Evolutionary conservation across 2,888 invertebrate genomes (phyloP).

Genomic region (Mythimna lalbum): DNA sequence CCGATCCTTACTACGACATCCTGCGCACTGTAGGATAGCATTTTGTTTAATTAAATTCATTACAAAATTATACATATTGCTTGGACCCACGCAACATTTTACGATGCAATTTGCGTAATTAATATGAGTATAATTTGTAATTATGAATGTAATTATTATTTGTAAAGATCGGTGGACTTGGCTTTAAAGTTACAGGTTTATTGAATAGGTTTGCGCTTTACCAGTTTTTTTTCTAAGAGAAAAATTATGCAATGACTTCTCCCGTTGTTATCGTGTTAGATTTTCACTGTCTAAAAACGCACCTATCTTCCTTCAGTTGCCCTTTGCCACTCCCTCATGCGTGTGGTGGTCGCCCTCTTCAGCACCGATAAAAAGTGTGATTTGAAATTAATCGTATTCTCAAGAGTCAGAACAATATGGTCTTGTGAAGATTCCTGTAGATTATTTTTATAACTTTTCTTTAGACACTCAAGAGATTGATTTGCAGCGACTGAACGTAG

Average conservation of each 20-base stretch:
- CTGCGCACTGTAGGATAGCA: constrained; percentile 58
- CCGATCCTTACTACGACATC: constrained; percentile 67
- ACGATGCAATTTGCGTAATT: constrained; percentile 40
- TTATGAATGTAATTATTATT: constrained; percentile 39
- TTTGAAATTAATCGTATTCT: neutral
- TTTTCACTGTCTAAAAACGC: too few species aligned
- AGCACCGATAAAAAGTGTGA: neutral
- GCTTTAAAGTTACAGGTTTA: constrained; percentile 5
- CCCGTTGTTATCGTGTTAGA: too few species aligned
- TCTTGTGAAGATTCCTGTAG: too few species aligned
- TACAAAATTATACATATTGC: constrained; percentile 55
- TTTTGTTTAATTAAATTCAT: constrained; percentile 58
- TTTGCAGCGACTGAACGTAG: too few species aligned
- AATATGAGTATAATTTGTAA: constrained; percentile 39
- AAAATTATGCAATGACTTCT: too few species aligned
- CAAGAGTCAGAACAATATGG: too few species aligned
- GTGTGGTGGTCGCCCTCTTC: too few species aligned
- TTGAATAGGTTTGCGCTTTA: neutral
- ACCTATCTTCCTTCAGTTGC: too few species aligned
- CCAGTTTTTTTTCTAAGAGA: neutral
- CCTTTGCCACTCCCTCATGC: too few species aligned
- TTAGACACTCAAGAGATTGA: too few species aligned
- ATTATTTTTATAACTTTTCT: too few species aligned
- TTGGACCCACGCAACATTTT: constrained; percentile 42
- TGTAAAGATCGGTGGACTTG: constrained; percentile 21